Conservation (phyloP, 2,797 vertebrate genomes). For the Limosa lapponica region DNA sequence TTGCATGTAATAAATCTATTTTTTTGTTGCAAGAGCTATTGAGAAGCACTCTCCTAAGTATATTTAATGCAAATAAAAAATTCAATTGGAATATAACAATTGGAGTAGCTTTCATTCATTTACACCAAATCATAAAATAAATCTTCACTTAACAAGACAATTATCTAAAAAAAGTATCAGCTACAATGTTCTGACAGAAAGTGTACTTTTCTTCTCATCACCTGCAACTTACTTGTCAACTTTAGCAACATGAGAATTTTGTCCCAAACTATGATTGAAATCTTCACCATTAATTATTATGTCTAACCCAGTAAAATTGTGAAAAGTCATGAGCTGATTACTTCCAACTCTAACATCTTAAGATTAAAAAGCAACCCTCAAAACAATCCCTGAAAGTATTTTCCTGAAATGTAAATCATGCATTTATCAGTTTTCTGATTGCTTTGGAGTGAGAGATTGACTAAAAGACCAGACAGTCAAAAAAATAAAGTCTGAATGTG, state of each 20-base stretch:
- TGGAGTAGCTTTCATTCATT: conserved; percentile 29
- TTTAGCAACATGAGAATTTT: not conserved
- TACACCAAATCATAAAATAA: not conserved
- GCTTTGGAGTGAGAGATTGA: not conserved
- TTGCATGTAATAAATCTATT: conserved; percentile 52
- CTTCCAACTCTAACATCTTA: not conserved
- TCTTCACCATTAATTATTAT: not conserved
- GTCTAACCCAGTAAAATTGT: not conserved
- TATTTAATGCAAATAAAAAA: conserved; percentile 43
- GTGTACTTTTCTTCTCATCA: not conserved
- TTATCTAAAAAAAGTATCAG: not conserved
- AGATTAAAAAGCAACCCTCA: not conserved
- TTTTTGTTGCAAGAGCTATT: not conserved
- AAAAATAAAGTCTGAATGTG: not conserved
- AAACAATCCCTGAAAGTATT: not conserved
- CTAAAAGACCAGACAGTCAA: not conserved
- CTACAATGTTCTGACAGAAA: not conserved
- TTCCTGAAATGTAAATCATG: not conserved
- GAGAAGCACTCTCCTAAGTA: conserved; percentile 35
- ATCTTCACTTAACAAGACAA: conserved; percentile 18
- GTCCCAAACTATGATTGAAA: not conserved
- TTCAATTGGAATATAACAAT: not conserved
- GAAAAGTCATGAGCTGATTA: not conserved
- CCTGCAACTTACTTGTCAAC: not conserved
- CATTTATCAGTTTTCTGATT: not conserved